Evolutionary conservation across 2,888 invertebrate genomes (phyloP), one percentile per base, ranked within the genome.

Genomic region (Argyresthia goedartella): DNA sequence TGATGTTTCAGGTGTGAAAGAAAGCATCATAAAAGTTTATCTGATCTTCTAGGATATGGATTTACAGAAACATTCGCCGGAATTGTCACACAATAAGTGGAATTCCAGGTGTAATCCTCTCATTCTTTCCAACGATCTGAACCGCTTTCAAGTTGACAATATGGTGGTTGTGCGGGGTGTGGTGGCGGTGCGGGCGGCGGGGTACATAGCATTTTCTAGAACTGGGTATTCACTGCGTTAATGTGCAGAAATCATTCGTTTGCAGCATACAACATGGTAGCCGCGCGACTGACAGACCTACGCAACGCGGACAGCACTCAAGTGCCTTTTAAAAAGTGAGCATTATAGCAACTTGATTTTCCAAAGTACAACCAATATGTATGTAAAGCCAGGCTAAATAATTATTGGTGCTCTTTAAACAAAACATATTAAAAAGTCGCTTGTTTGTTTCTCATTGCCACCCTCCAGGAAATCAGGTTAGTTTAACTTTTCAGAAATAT

Each of bases 301-400:
- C 93, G 96, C 88, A 96, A 96, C 86, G 95, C 96, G 82, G 91
- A 93, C 90, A 94, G 95, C 92, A 96, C 95, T 91, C 95, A 95
- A 92, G 95, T 97, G 94, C 96, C 96, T 95, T 95, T 96, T 92
- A 96, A 96, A 92, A 96, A 96, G 97, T 97, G 89, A 95, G 95
- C 93, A 60, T 54, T 56, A 57, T 57, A 7, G 9, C 4, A 42
- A n/a, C 42, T 42, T 42, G 42, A 46, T 15, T 3, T 43, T 11
- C 49, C 11, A 9, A 14, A 33, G 34, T 36, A 43, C 6, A 4
- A 11, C 16, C 33, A n/a, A 25, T 46, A 50, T 43, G 50, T 44
- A 46, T 53, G n/a, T n/a, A 56, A 8, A 36, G 36, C 36, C n/a
- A n/a, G 36, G 36, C 36, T 36, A 9, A 36, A 55, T 55, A 55